Evolutionary conservation across 2,888 invertebrate species (phyloP).

Genomic region (Amphimallon solstitiale): DNA sequence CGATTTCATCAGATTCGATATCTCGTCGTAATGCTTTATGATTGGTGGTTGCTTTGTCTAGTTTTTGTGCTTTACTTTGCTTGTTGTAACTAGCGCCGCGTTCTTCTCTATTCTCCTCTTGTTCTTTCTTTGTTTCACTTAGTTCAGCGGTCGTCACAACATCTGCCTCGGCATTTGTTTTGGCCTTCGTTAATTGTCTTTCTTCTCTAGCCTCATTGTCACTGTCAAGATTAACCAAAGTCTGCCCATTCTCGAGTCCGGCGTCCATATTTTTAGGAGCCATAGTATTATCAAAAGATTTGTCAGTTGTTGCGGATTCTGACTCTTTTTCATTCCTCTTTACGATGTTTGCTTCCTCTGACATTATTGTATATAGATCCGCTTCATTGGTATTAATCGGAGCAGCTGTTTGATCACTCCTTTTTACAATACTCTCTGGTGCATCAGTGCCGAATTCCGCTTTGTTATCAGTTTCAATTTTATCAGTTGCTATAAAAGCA

Average conservation of each 20-base stretch:
- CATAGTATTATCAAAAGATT: neutral
- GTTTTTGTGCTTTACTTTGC: neutral
- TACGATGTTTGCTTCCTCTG: neutral
- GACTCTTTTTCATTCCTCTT: constrained; percentile 6
- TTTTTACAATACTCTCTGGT: constrained; percentile 29
- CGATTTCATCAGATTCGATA: neutral
- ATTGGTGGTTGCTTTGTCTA: neutral
- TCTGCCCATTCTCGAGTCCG: constrained; percentile 14
- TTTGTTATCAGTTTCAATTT: constrained; percentile 24
- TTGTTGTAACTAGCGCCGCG: neutral
- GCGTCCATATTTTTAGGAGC: neutral
- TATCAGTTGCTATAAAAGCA: constrained; percentile 14
- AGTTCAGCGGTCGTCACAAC: neutral
- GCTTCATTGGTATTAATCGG: neutral
- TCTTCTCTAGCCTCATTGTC: neutral
- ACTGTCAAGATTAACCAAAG: constrained; percentile 13
- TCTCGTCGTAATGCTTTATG: constrained; percentile 1
- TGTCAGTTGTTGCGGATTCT: neutral
- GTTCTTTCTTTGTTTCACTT: neutral
- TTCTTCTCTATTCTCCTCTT: constrained; percentile 4
- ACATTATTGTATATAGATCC: neutral
- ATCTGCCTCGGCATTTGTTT: neutral
- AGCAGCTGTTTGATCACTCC: constrained; percentile 5
- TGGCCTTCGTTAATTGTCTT: neutral
- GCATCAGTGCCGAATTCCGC: constrained; percentile 21